phyloP scores from a whole-genome alignment of 2,888 invertebrate species.

The Molorchus minor region DNA sequence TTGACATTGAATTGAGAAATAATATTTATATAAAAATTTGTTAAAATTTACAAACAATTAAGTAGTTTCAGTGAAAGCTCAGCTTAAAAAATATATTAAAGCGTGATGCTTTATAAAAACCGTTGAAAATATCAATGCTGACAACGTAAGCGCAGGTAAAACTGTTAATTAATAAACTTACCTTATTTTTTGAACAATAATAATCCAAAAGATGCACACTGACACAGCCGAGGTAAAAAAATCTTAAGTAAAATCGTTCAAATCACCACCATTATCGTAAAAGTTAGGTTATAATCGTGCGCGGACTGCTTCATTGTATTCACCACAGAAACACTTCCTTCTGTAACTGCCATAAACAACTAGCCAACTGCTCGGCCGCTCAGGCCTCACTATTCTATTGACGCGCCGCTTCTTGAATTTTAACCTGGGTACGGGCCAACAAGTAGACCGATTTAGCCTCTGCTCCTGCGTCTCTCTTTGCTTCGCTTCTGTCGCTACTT shows the following conservation, averaged over 20 bases:
- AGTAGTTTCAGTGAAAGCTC: no score
- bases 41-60: no score
- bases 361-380: neutral
- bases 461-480: neutral
- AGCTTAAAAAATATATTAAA: no score
- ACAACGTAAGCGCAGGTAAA: neutral
- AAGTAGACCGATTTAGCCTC: constrained; percentile 15
- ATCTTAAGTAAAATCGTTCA: neutral
- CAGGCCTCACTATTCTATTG: constrained; percentile 25
- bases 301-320: constrained; percentile 5
- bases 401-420: constrained; percentile 27
- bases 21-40: no score
- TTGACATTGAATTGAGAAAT: no score
- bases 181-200: constrained; percentile 10
- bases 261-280: constrained; percentile 4
- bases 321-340: constrained; percentile 1
- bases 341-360: constrained; percentile 15
- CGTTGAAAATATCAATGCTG: no score
- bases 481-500: neutral
- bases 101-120: no score
- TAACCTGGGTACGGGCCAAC: constrained; percentile 31
- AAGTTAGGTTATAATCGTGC: constrained; percentile 13
- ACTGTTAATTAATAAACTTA: constrained; percentile 4
- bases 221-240: neutral
- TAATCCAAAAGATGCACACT: constrained; percentile 21